Conservation (phyloP, 2,888 invertebrate species). For the Tipula confusa region DNA sequence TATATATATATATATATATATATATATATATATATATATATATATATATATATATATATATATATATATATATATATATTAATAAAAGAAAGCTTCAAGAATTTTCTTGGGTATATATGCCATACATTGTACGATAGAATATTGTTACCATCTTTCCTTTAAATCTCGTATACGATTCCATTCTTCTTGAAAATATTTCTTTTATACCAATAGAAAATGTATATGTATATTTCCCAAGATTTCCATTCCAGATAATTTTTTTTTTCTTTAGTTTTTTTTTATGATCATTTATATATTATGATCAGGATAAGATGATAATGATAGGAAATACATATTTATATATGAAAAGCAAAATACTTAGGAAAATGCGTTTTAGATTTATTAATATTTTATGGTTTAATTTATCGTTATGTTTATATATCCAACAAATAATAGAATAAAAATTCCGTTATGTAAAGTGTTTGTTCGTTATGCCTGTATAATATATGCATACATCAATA, state of each 20-base stretch:
- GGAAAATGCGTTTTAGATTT: slow-evolving; percentile 7
- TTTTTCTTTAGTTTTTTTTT: not conserved
- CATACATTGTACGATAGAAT: not conserved
- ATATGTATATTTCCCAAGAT: not conserved
- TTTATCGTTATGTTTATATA: not conserved
- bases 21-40: not conserved
- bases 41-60: not conserved
- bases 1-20: not conserved
- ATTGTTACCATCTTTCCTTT: not conserved
- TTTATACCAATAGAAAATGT: not conserved
- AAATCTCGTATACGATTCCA: not conserved
- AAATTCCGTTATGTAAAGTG: not conserved
- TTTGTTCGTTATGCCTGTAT: not conserved
- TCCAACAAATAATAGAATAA: not conserved
- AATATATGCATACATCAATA: too few species aligned
- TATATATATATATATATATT: not conserved
- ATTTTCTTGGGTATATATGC: not conserved
- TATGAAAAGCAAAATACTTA: slow-evolving; percentile 12
- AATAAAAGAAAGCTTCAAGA: slow-evolving; percentile 3
- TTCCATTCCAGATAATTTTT: slow-evolving; percentile 9
- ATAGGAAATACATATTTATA: slow-evolving; percentile 5
- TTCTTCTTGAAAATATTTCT: not conserved
- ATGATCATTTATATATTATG: slow-evolving; percentile 20
- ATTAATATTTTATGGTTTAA: slow-evolving; percentile 20
- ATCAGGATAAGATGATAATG: slow-evolving; percentile 20